These are phyloP conservation scores for Oryzias curvinotus DNA, from an alignment of 2,113 vertebrate genomes.

Conservation along the genomic window DNA sequence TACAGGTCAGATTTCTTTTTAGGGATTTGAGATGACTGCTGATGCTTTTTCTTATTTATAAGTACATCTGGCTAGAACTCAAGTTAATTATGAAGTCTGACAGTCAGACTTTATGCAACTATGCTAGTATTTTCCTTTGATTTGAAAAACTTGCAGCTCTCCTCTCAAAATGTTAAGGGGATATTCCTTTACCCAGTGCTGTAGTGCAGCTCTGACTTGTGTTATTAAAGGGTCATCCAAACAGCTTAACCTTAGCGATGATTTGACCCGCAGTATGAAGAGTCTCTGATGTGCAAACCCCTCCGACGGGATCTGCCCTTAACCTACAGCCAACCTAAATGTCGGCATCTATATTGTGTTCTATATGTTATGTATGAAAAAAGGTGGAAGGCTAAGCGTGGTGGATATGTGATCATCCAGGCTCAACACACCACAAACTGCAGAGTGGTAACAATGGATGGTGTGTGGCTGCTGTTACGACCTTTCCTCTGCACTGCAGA, in stretches of 20 bases:
- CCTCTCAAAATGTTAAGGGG: not conserved
- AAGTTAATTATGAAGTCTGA: not conserved
- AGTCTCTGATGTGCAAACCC: slow-evolving; percentile 21
- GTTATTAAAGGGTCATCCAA: slow-evolving; percentile 25
- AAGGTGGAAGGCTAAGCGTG: slow-evolving; percentile 44
- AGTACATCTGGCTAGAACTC: not conserved
- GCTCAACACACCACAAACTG: slow-evolving; percentile 55
- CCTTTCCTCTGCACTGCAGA: slow-evolving; percentile 52
- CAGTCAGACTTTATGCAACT: too few species aligned
- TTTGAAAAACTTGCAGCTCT: not conserved
- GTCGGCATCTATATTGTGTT: slow-evolving; percentile 31
- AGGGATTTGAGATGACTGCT: too few species aligned
- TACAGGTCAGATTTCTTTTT: too few species aligned
- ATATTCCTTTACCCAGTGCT: slow-evolving; percentile 12
- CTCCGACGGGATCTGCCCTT: slow-evolving; percentile 1
- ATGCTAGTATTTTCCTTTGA: not conserved
- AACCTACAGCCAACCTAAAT: slow-evolving; percentile 30
- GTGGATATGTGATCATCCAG: slow-evolving; percentile 62
- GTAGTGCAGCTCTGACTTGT: not conserved
- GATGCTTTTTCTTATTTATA: too few species aligned
- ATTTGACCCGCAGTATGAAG: slow-evolving; percentile 5
- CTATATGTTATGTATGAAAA: slow-evolving; percentile 51
- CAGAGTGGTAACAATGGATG: slow-evolving; percentile 63
- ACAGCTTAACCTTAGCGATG: slow-evolving; percentile 21
- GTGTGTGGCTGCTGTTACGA: slow-evolving; percentile 64